Evolutionary conservation across 37 sponge, comb jelly and placozoan species (phyloP).

Genomic region (Halichondria panicea): DNA sequence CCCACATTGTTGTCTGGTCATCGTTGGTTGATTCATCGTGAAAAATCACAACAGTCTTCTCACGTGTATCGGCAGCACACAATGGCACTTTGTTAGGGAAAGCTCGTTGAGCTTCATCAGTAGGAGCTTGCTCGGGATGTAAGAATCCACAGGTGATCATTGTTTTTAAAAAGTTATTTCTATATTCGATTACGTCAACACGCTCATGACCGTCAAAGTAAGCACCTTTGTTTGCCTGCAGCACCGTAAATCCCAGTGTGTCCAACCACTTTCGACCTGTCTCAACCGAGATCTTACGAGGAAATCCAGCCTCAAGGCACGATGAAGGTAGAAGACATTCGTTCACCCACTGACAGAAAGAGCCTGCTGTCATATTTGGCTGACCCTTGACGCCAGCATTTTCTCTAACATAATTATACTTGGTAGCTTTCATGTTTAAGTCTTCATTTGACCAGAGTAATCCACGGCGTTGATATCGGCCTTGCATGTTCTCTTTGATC

Average conservation of each 20-base stretch:
- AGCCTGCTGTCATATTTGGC: constrained; percentile 22
- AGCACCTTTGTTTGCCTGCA: constrained; percentile 15
- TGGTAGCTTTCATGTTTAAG: constrained; percentile 36
- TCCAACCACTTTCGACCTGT: constrained; percentile 55
- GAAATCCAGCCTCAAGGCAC: constrained; percentile 46
- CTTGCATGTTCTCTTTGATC: constrained; percentile 26
- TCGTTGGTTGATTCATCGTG: constrained; percentile 59
- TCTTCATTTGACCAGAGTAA: constrained; percentile 28
- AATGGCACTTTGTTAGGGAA: constrained; percentile 1
- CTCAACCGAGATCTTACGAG: constrained; percentile 42
- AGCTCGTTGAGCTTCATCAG: not conserved
- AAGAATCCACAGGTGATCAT: not conserved
- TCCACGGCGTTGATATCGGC: constrained; percentile 39
- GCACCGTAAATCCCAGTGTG: constrained; percentile 51
- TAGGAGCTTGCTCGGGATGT: constrained; percentile 15
- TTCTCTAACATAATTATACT: constrained; percentile 11
- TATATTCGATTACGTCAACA: constrained; percentile 4
- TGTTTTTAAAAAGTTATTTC: constrained; percentile 4
- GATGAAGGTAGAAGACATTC: constrained; percentile 12
- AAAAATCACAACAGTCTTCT: constrained; percentile 27
- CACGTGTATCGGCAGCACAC: not conserved
- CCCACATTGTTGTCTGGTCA: constrained; percentile 43
- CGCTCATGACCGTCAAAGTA: constrained; percentile 58
- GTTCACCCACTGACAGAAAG: constrained; percentile 64
- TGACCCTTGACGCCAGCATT: constrained; percentile 31